Evolutionary conservation across 2,888 invertebrate species (phyloP), one percentile per base, ranked within the genome.

Genomic region (Heliconius cydno): DNA sequence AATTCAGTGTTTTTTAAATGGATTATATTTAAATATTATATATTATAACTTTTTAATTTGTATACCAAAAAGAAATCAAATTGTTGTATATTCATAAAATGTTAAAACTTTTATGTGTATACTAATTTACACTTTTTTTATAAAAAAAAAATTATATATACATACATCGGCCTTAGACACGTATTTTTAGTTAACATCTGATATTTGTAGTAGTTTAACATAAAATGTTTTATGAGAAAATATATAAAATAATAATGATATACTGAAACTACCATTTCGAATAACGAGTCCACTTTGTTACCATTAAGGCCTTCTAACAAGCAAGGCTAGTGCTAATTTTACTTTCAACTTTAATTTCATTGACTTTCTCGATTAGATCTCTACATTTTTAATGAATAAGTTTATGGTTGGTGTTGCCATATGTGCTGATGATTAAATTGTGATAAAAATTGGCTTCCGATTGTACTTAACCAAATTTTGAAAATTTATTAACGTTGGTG

Each of bases 1-100:
- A n/a, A n/a, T n/a, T n/a, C n/a, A n/a, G n/a, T n/a, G n/a, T n/a
- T n/a, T n/a, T n/a, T n/a, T n/a, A n/a, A n/a, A n/a, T n/a, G n/a
- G n/a, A 72, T 30, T 73, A 60, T 73, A 73, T 73, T 73, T 60
- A 60, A 60, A 73, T 73, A 73, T 73, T 73, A 60, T 73, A 73
- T 73, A 73, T 60, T 73, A 73, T 73, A 73, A 73, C 73, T 73
- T 73, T 73, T 73, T 38, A 73, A 73, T 73, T 73, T 73, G 19
- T 73, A 73, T 73, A 73, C 73, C 73, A 73, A 72, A 72, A 73
- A 65, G 57, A 57, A 73, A 34, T 38, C 60, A 25, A 60, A 73
- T 73, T 73, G 72, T 72, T 73, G 60, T 60, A 73, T 73, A 73
- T 73, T 73, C 73, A 57, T 73, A 73, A 60, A 73, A 73, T 60